A percentile compares a stretch with the other conserved stretches of the same genome.
Conservation (phyloP, 2,888 invertebrate genomes). For the Aricia artaxerxes region DNA sequence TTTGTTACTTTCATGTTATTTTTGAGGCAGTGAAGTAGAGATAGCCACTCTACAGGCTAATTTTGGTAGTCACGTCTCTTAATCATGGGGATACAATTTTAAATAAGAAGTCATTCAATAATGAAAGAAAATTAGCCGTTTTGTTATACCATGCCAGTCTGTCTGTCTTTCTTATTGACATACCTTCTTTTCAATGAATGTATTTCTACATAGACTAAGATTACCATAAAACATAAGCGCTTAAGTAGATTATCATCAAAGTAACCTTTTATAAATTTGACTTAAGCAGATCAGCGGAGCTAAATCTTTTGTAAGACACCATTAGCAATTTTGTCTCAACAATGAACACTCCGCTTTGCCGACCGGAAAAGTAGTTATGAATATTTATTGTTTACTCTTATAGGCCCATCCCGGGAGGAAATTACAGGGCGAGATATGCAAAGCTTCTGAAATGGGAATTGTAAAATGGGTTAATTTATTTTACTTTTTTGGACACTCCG, state of each 20-base stretch:
- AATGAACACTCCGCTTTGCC: conserved; percentile 41
- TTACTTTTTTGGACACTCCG: conserved; percentile 30
- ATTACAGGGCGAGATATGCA: conserved; percentile 40
- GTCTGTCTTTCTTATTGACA: not conserved
- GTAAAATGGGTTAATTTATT: conserved; percentile 39
- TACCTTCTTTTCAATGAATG: not conserved
- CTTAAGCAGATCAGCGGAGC: conserved; percentile 25
- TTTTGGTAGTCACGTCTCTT: too few relatives aligned
- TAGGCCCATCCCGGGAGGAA: conserved; percentile 40
- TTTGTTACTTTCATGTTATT: too few relatives aligned
- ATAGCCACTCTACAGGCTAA: too few relatives aligned
- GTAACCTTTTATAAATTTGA: conserved; percentile 3
- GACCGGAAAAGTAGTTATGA: conserved; percentile 46
- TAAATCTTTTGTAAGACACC: conserved; percentile 39
- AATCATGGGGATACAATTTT: too few relatives aligned
- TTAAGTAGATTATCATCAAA: not conserved
- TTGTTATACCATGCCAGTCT: too few relatives aligned
- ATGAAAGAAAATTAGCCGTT: too few relatives aligned
- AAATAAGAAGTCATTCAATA: too few relatives aligned
- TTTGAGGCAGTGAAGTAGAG: too few relatives aligned
- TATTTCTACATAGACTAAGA: not conserved
- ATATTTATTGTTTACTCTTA: conserved; percentile 47
- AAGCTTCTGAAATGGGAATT: conserved; percentile 37
- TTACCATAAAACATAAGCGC: not conserved
- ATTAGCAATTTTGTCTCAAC: conserved; percentile 45